Conservation (phyloP, 2,113 vertebrate species). For the Hypocryptadius cinnamomeus region DNA sequence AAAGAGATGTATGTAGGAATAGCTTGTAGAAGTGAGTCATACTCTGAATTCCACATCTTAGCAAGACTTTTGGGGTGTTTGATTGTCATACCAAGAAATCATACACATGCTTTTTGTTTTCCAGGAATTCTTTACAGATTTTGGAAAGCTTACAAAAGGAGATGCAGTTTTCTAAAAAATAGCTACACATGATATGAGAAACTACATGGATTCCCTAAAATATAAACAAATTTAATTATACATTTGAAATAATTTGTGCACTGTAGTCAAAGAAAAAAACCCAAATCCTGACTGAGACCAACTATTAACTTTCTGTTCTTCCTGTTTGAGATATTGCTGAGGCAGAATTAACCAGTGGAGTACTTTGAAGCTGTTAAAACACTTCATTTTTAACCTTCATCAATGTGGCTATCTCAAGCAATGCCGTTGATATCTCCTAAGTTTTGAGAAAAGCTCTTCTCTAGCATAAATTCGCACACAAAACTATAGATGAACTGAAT, state of each 20-base stretch:
- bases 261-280: not conserved
- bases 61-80: not conserved
- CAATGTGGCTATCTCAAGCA: not conserved
- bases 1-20: not conserved
- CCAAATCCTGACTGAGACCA: not conserved
- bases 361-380: not conserved
- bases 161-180: not conserved
- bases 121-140: not conserved
- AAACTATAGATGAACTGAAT: not conserved
- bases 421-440: not conserved
- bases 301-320: not conserved
- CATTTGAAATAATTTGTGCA: not conserved
- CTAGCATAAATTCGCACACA: not conserved
- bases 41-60: not conserved
- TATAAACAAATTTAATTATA: not conserved
- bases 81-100: not conserved
- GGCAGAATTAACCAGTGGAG: not conserved
- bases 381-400: not conserved
- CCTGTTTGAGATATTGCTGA: not conserved
- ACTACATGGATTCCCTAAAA: not conserved
- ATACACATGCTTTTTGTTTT: not conserved
- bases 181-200: not conserved
- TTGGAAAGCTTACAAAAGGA: not conserved
- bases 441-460: not conserved
- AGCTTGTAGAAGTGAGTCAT: not conserved